Percentiles rank a stretch among this genome's conserved stretches.
These are phyloP conservation scores for Drosophila austrosaltans DNA, from an alignment of 2,888 invertebrate species.

Conservation along the genomic window DNA sequence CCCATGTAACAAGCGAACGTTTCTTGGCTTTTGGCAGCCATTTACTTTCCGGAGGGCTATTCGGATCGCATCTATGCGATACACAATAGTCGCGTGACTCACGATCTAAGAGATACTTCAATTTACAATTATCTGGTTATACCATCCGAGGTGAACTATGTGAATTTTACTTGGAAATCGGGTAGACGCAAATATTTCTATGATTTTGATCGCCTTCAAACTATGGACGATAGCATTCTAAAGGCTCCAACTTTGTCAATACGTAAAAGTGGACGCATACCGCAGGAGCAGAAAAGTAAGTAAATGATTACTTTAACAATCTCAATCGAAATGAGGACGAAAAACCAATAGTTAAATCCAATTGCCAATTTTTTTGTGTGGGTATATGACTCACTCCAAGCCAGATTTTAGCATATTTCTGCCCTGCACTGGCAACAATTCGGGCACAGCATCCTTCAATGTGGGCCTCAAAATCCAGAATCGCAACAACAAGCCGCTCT, in stretches of 20 bases:
- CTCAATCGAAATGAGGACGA: neutral
- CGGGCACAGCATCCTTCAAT: conserved; percentile 93
- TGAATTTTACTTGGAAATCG: conserved; percentile 96
- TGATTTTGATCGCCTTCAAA: conserved; percentile 93
- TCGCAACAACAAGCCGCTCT: conserved; percentile 90
- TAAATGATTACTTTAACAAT: conserved; percentile 6
- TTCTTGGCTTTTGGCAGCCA: conserved; percentile 53
- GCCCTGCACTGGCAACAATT: conserved; percentile 94
- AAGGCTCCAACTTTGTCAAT: conserved; percentile 95
- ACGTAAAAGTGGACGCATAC: conserved; percentile 92
- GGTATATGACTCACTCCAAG: conserved; percentile 45
- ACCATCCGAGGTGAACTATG: conserved; percentile 95
- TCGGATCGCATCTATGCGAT: conserved; percentile 90
- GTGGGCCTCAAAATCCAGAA: conserved; percentile 93
- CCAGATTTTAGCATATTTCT: conserved; percentile 94
- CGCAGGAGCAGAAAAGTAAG: conserved; percentile 92
- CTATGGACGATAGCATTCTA: conserved; percentile 92
- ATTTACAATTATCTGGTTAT: conserved; percentile 95
- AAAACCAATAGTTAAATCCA: neutral
- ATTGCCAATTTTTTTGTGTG: conserved; percentile 2
- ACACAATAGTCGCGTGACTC: conserved; percentile 92
- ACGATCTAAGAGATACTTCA: conserved; percentile 94
- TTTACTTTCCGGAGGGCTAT: conserved; percentile 80
- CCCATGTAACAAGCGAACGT: conserved; percentile 44
- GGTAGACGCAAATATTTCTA: conserved; percentile 92